Evolutionary conservation across 2,113 vertebrate genomes (phyloP).

Genomic region (Canis aureus): DNA sequence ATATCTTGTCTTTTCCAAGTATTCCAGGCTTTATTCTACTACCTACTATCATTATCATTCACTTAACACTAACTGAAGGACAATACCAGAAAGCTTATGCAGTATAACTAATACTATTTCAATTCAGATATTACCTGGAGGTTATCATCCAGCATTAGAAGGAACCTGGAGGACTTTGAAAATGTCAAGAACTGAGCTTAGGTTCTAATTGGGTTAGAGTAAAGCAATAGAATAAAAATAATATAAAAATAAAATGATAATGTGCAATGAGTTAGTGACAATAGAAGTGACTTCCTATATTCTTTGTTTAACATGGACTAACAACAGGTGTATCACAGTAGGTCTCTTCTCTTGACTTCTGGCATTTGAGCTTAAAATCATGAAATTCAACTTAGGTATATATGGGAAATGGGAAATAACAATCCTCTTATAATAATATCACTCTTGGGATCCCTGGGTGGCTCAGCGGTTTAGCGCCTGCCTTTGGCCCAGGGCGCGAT

Average conservation of each 20-base stretch:
- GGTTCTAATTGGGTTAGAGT: not conserved
- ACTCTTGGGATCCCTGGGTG: no score
- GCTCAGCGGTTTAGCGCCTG: no score
- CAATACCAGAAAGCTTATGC: not conserved
- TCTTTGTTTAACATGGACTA: not conserved
- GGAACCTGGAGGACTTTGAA: accelerated
- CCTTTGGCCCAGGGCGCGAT: no score
- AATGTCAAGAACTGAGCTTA: not conserved
- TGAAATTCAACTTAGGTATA: not conserved
- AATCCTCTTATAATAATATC: not conserved
- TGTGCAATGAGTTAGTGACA: not conserved
- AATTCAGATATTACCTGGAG: not conserved
- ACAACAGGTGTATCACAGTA: not conserved
- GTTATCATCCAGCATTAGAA: not conserved
- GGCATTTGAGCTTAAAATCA: not conserved
- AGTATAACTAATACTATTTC: not conserved
- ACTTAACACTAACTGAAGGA: not conserved
- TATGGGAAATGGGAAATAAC: not conserved
- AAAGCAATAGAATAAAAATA: not conserved
- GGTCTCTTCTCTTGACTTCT: not conserved
- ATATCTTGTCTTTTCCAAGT: not conserved
- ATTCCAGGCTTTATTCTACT: not conserved
- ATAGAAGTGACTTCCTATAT: not conserved
- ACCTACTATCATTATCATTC: not conserved
- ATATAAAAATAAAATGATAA: not conserved